Base-by-base conservation (phyloP, 2,888 invertebrate species). In the Drosophila incognita region DNA sequence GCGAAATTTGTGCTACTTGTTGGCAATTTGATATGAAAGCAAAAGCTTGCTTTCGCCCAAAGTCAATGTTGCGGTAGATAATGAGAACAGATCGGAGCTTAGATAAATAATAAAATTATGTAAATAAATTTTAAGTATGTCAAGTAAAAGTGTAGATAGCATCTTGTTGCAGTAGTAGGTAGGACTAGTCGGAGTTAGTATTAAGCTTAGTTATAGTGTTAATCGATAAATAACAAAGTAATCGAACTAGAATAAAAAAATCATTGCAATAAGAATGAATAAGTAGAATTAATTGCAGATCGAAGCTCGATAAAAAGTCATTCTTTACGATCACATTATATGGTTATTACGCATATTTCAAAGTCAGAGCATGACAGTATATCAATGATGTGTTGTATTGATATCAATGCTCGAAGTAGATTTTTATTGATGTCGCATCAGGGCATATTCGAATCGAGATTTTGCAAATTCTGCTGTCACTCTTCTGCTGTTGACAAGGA, bases 1-100 rank as follows among this genome's bases (percentile, higher is more conserved):
- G 67, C 49, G 42, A 42, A 64, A 65, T 59, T 42, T 33, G 38
- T 48, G 62, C 61, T 65, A 70, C 65, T 76, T 76, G 76, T 76
- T 76, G 71, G 65, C 56, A 33, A 40, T 15, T 46, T 42, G 35
- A 8, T 38, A 46, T 11, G 38, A 31, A 13, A 35, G 27, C 18
- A 27, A 18, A 58, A 54, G 52, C 57, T 62, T 48, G 38, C 38
- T 40, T 52, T 71, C 24, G 42, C 46, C 24, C 7, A 11, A 10
- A n/a, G 18, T 49, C 42, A 4, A 13, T 4, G 29, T 51, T 38
- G 21, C 15, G 4, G 29, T 6, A 10, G 49, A 29, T 56, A 52
- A 65, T 42, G 21, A 11, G 42, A 52, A 35, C 33, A 27, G 69
- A 68, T 68, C 27, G 31, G 24, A 46, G 24, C 8, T 4, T 0